phyloP scores from a whole-genome alignment of 2,888 invertebrate species.

The Gryllus longicercus region DNA sequence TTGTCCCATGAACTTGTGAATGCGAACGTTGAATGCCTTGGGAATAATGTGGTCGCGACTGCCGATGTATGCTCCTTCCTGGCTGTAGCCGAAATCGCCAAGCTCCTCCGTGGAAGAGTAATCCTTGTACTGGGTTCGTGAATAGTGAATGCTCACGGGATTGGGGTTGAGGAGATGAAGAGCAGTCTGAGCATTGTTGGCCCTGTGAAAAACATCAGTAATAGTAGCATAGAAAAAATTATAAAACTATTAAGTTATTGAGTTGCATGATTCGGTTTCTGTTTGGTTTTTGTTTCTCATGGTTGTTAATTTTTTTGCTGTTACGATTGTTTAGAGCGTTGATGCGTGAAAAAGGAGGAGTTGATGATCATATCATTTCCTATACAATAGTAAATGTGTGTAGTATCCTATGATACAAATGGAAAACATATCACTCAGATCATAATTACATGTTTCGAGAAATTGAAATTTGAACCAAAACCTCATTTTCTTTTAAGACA shows the following conservation, averaged over 20 bases:
- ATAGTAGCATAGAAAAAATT: too few relatives aligned
- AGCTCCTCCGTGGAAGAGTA: neutral
- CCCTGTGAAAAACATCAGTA: conserved; percentile 41
- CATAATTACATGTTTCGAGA: too few relatives aligned
- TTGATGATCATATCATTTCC: too few relatives aligned
- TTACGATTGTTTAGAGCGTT: too few relatives aligned
- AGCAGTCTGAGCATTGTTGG: conserved; percentile 52
- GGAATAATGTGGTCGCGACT: conserved; percentile 36
- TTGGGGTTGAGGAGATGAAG: conserved; percentile 49
- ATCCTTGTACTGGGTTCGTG: conserved; percentile 36
- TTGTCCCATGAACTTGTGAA: conserved; percentile 44
- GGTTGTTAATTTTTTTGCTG: too few relatives aligned
- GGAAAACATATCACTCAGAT: too few relatives aligned
- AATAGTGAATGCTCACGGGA: conserved; percentile 38
- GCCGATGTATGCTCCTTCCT: conserved; percentile 32
- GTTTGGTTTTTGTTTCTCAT: neutral
- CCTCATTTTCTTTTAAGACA: too few relatives aligned
- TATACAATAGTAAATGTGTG: too few relatives aligned
- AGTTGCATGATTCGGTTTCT: neutral
- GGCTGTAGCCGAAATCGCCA: conserved; percentile 35
- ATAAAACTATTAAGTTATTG: too few relatives aligned
- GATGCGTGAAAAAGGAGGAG: too few relatives aligned
- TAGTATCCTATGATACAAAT: too few relatives aligned
- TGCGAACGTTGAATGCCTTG: conserved; percentile 31
- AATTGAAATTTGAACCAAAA: too few relatives aligned